Percentiles rank a stretch among this genome's conserved stretches.
Conservation (phyloP, 1,140 invertebrate species). For the Penaeus chinensis region DNA sequence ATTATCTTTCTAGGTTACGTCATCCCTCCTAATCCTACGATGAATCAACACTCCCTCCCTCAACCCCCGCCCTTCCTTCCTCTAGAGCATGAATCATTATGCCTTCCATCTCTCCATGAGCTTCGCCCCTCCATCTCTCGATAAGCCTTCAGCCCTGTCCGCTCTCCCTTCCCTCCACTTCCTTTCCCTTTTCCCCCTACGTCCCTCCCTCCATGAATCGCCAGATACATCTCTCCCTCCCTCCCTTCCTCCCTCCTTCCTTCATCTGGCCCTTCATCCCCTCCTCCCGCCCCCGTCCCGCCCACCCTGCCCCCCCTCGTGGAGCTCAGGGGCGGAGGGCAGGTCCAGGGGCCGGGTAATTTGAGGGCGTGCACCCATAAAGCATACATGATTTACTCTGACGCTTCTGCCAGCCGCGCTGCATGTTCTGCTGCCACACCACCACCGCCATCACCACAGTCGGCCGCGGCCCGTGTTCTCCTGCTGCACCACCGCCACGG, state of each 20-base stretch:
- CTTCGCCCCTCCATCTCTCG: constrained; percentile 2
- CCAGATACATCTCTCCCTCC: background rate
- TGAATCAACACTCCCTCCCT: background rate
- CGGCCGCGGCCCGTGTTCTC: background rate
- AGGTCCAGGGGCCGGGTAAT: constrained; percentile 40
- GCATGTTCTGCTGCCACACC: constrained; percentile 43
- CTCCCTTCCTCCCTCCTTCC: background rate
- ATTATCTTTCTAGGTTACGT: no score
- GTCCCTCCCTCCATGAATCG: background rate
- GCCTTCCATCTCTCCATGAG: background rate
- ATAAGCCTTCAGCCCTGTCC: background rate
- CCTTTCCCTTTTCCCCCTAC: background rate
- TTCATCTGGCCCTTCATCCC: background rate
- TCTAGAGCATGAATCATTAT: background rate
- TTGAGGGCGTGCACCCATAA: constrained; percentile 60
- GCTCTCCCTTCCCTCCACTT: background rate
- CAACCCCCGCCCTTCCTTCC: background rate
- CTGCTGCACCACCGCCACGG: background rate
- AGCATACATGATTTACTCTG: constrained; percentile 57
- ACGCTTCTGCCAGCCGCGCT: constrained; percentile 52
- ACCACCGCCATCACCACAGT: constrained; percentile 33
- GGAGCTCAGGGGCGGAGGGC: background rate
- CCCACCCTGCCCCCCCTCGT: background rate
- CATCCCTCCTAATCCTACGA: no score
- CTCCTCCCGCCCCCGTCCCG: no score